Percentiles rank a stretch among this genome's conserved stretches.
phyloP scores from a whole-genome alignment of 2,113 vertebrate species.

The Tamias sibiricus region DNA sequence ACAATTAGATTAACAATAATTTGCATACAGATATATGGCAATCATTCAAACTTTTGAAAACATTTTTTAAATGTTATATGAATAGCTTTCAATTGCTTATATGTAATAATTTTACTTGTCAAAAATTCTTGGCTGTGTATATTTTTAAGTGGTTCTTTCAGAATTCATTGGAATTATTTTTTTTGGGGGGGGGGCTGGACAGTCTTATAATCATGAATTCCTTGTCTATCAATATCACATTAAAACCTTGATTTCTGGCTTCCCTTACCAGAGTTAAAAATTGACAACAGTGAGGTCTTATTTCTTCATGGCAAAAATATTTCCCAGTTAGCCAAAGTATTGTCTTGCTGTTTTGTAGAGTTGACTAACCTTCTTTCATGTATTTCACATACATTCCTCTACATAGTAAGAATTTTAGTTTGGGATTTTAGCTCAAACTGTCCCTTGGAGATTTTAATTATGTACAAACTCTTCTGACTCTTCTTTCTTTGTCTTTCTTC shows the following conservation, averaged over 20 bases:
- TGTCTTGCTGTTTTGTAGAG: neutral
- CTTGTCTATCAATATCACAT: neutral
- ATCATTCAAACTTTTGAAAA: conserved; percentile 9
- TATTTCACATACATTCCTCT: neutral
- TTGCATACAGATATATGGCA: neutral
- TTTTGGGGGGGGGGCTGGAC: no score
- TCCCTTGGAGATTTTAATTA: neutral
- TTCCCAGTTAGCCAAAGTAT: neutral
- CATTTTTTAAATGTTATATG: neutral
- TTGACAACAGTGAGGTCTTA: neutral
- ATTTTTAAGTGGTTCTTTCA: neutral
- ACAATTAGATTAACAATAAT: conserved; percentile 29
- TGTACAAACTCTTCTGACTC: neutral
- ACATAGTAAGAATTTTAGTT: neutral
- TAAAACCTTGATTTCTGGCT: neutral
- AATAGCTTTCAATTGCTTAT: conserved; percentile 14
- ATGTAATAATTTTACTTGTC: conserved; percentile 21
- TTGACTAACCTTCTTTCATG: neutral
- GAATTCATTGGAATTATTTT: neutral
- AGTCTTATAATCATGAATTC: neutral
- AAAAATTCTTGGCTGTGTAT: neutral
- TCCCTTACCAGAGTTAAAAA: neutral
- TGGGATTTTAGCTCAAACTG: neutral
- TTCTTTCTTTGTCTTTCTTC: neutral
- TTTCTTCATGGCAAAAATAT: neutral